Evolutionary conservation across 2,888 invertebrate species (phyloP).

Genomic region (Drosophila longiperda): DNA sequence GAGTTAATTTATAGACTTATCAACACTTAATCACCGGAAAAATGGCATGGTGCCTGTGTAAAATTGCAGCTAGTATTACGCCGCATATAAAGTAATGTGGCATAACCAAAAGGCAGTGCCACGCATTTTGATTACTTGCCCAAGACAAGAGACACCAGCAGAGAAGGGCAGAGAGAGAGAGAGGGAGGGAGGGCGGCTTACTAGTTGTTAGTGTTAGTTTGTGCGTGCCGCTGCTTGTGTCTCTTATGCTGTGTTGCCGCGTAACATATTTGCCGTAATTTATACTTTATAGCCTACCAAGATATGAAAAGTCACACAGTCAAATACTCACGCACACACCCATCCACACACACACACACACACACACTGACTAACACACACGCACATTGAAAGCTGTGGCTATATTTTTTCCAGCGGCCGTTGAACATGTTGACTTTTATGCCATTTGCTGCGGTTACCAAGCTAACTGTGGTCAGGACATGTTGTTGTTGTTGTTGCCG

Average conservation of each 20-base stretch:
- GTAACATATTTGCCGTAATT: conserved; percentile 77
- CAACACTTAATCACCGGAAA: conserved; percentile 81
- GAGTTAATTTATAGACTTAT: conserved; percentile 79
- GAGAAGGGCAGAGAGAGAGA: conserved; percentile 10
- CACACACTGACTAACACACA: conserved; percentile 17
- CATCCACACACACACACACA: conserved; percentile 11
- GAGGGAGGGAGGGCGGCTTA: conserved; percentile 49
- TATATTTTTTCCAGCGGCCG: conserved; percentile 70
- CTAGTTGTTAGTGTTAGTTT: conserved; percentile 81
- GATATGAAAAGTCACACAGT: conserved; percentile 75
- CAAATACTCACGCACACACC: conserved; percentile 22
- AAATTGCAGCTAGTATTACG: conserved; percentile 60
- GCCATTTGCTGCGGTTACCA: conserved; percentile 76
- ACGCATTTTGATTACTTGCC: conserved; percentile 75
- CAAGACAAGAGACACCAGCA: conserved; percentile 21
- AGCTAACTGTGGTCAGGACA: conserved; percentile 73
- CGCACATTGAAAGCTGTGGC: conserved; percentile 50
- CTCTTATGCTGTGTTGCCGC: conserved; percentile 34
- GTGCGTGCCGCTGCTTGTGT: conserved; percentile 61
- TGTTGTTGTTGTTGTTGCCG: conserved; percentile 28
- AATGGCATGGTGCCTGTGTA: conserved; percentile 65
- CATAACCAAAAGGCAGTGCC: conserved; percentile 48
- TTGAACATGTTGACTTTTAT: conserved; percentile 79
- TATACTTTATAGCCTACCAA: conserved; percentile 78
- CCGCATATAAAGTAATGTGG: conserved; percentile 8